Evolutionary conservation across 2,113 vertebrate genomes (phyloP), one percentile per base, ranked within the genome.

Genomic region (Hyla sarda): DNA sequence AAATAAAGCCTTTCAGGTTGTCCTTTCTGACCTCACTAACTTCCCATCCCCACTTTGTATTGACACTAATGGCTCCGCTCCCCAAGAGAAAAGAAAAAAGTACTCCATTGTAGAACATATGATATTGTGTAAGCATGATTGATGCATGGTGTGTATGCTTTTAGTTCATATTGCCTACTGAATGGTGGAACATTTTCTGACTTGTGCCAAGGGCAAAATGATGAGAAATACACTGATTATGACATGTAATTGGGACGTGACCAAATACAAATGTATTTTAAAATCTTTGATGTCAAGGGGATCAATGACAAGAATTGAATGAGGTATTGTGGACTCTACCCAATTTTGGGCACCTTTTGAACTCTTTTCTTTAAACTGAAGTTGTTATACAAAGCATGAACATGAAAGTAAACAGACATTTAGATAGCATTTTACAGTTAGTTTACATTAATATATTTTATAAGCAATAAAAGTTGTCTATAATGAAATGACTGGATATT

Each of bases 231-330:
- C 75, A 25, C 32, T 52, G 83, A 60, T 85, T 85, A 85, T 85
- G 83, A 85, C 83, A 85, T 79, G 28, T 25, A 78, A 79, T 85
- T 85, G 83, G 83, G 83, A 79, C 83, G 54, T 81, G 19, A 76
- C 84, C 84, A 86, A 86, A 86, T 60, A 79, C 65, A 86, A 86
- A 86, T 86, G 84, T 73, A 86, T 72, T 80, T 80, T 37, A 41
- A 73, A 60, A 80, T 80, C 76, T 86, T 86, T 81, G 84, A 86
- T 80, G 84, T 86, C 76, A 71, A 73, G 54, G 52, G 28, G 48
- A 86, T 72, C 50, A 47, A 8, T 72, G 76, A 86, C 32, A 41
- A 45, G 48, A 72, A 25, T 86, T 80, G 21, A 80, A 86, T 86
- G 30, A 67, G 62, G 50, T 72, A 80, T 80, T 86, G 75, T 85